Conservation (phyloP, 1,140 invertebrate species). For the Lasaia peninsularis region DNA sequence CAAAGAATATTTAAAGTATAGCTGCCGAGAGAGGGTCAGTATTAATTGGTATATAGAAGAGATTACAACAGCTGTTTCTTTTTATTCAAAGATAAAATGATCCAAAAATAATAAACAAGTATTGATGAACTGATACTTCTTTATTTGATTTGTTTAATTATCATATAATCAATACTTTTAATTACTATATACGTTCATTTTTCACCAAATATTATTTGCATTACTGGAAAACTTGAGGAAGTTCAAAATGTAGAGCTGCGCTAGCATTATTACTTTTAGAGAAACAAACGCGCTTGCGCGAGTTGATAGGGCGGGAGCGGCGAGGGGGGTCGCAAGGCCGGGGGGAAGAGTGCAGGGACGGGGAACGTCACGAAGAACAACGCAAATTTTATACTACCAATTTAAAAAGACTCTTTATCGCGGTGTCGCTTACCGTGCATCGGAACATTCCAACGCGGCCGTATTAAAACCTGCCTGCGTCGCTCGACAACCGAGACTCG, state of each 20-base stretch:
- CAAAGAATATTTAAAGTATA: too few relatives aligned
- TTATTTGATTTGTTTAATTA: too few relatives aligned
- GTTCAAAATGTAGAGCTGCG: conserved; percentile 32
- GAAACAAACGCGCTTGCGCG: conserved; percentile 69
- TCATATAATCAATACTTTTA: too few relatives aligned
- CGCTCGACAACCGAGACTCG: conserved; percentile 67
- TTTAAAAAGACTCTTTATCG: conserved; percentile 36
- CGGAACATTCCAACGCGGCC: conserved; percentile 26
- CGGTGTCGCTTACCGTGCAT: conserved; percentile 13
- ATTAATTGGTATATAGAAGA: too few relatives aligned
- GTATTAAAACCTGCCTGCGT: conserved; percentile 63
- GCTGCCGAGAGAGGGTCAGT: too few relatives aligned
- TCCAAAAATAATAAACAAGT: too few relatives aligned
- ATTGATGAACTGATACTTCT: too few relatives aligned
- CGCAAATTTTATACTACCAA: conserved; percentile 55
- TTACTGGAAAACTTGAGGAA: conserved; percentile 22
- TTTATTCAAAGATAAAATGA: too few relatives aligned
- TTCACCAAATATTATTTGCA: background rate
- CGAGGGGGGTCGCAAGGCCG: conserved; percentile 65
- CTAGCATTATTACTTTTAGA: conserved; percentile 52
- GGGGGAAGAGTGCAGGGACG: conserved; percentile 48
- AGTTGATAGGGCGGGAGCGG: conserved; percentile 45
- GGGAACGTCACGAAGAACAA: conserved; percentile 71
- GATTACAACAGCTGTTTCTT: too few relatives aligned
- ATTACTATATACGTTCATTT: too few relatives aligned